A percentile compares a stretch with the other conserved stretches of the same genome.
Evolutionary conservation across 2,113 vertebrate genomes (phyloP).

Genomic region (Centropus bengalensis): DNA sequence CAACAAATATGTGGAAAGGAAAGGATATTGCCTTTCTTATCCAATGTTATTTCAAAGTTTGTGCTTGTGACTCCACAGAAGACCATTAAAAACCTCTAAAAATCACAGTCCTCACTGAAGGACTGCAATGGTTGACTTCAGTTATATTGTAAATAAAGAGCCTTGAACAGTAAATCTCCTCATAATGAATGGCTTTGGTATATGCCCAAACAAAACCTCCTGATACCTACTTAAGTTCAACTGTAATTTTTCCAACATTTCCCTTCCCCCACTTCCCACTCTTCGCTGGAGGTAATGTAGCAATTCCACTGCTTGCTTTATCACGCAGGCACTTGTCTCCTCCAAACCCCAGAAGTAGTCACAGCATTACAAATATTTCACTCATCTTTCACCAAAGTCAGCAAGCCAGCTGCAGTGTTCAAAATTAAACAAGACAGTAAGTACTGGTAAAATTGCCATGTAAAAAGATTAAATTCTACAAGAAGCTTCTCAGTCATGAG

Average conservation of each 20-base stretch:
- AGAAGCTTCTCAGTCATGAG: neutral
- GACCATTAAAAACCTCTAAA: conserved; percentile 12
- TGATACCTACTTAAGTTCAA: neutral
- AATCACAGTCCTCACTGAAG: conserved; percentile 26
- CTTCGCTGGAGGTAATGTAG: fast-evolving
- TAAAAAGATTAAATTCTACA: neutral
- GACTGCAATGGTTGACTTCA: conserved; percentile 48
- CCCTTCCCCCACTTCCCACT: neutral
- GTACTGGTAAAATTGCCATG: neutral
- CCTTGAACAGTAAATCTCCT: conserved; percentile 53
- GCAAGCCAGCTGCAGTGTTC: neutral
- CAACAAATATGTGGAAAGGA: conserved; percentile 12
- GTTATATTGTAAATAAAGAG: conserved; percentile 58
- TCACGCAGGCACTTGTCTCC: fast-evolving
- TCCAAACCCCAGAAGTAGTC: neutral
- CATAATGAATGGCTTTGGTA: conserved; percentile 55
- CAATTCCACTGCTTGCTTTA: neutral
- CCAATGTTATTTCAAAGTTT: conserved; percentile 53
- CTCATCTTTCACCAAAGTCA: neutral
- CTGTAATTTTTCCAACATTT: neutral
- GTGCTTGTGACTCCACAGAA: conserved; percentile 10
- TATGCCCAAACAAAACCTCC: conserved; percentile 9
- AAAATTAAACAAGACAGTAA: neutral
- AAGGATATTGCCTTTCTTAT: conserved; percentile 54
- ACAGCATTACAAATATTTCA: neutral